phyloP scores from a whole-genome alignment of 2,113 vertebrate genomes.

The Etia nguti region DNA sequence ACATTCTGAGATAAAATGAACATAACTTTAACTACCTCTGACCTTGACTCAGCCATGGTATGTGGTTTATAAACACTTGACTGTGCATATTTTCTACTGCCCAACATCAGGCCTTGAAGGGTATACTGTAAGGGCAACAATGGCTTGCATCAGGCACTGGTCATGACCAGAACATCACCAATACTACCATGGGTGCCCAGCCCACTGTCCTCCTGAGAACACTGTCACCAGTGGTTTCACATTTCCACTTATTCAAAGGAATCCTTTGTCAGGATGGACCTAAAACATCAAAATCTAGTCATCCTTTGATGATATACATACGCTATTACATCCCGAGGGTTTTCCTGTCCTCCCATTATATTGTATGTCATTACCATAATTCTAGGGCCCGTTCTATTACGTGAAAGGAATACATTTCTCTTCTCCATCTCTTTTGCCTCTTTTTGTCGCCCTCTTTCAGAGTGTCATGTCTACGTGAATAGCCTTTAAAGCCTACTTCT shows the following conservation, averaged over 20 bases:
- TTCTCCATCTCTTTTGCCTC: not conserved
- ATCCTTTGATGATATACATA: not conserved
- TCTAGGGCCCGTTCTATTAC: not conserved
- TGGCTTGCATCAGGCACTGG: not conserved
- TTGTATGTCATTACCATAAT: not conserved
- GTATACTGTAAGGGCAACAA: not conserved
- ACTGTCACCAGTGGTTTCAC: not conserved
- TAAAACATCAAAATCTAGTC: not conserved
- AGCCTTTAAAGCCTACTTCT: not conserved
- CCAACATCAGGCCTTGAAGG: not conserved
- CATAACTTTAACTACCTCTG: not conserved
- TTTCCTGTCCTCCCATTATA: not conserved
- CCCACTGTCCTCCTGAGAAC: not conserved
- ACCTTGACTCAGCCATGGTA: not conserved
- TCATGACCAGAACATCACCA: not conserved
- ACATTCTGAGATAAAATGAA: not conserved
- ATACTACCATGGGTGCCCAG: not conserved
- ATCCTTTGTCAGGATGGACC: not conserved
- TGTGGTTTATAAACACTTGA: not conserved
- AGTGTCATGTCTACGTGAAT: not conserved
- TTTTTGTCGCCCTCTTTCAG: not conserved
- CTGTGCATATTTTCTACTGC: not conserved
- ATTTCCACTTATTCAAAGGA: not conserved
- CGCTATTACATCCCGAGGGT: not conserved
- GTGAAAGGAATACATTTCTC: not conserved